Conservation (phyloP, 2,797 vertebrate species). For the Discoglossus pictus region DNA sequence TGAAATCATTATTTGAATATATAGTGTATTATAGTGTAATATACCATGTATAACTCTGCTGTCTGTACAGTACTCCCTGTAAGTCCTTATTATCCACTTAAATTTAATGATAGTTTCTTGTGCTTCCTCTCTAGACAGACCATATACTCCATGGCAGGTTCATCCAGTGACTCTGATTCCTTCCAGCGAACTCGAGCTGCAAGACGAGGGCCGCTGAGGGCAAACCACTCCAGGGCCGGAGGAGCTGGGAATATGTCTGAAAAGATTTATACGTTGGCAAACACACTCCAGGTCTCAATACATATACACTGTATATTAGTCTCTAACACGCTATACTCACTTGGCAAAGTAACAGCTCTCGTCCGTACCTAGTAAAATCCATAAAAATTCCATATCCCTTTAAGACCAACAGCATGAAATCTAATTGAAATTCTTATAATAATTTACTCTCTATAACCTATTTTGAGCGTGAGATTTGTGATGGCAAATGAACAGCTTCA, state of each 20-base stretch:
- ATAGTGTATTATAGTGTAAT: no score
- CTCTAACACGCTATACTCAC: neutral
- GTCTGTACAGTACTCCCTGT: no score
- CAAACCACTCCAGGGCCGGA: constrained; percentile 54
- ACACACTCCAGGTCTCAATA: constrained; percentile 83
- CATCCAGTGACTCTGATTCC: constrained; percentile 85
- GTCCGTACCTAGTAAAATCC: no score
- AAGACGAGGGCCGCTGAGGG: constrained; percentile 65
- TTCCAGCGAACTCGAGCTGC: constrained; percentile 57
- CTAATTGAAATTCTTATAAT: no score
- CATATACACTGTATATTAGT: neutral
- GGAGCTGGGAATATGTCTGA: constrained; percentile 72
- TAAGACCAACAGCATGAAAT: no score
- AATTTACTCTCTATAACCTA: no score
- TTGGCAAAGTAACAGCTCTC: neutral
- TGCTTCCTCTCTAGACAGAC: constrained; percentile 49
- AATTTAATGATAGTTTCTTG: neutral
- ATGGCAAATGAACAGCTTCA: no score
- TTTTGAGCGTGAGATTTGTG: no score
- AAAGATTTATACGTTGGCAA: constrained; percentile 87
- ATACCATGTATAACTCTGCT: no score
- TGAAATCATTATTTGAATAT: no score
- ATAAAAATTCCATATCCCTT: no score
- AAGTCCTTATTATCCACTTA: no score
- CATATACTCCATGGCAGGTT: constrained; percentile 78